Percentiles rank a stretch among this genome's conserved stretches.
Conservation (phyloP, 2,113 vertebrate genomes). For the Petromus typicus region DNA sequence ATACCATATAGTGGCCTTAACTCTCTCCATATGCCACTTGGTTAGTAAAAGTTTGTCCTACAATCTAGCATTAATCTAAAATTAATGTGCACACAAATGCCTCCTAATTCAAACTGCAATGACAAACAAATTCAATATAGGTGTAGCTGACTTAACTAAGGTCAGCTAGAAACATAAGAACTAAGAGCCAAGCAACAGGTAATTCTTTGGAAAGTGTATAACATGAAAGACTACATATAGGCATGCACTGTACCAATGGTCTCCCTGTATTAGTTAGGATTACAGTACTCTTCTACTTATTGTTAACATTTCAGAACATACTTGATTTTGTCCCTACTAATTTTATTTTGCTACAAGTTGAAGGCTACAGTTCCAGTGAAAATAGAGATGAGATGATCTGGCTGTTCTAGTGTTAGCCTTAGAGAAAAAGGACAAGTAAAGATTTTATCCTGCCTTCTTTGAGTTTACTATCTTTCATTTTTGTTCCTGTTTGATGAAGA, state of each 20-base stretch:
- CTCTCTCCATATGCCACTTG: neutral
- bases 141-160: neutral
- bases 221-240: neutral
- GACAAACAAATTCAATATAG: constrained; percentile 23
- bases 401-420: neutral
- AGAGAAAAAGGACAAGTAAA: neutral
- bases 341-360: neutral
- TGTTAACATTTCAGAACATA: neutral
- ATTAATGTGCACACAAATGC: neutral
- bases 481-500: neutral
- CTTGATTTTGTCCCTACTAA: neutral
- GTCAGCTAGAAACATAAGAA: neutral
- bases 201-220: neutral
- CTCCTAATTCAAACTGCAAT: neutral
- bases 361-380: neutral
- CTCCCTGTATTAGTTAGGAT: neutral
- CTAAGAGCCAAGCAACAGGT: neutral
- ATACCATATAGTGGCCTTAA: neutral
- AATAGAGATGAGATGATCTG: neutral
- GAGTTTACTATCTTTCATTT: neutral
- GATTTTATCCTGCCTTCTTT: neutral
- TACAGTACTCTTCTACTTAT: neutral
- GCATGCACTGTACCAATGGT: neutral
- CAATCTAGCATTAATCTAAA: neutral
- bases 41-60: neutral